A percentile compares a stretch with the other conserved stretches of the same genome.
These are phyloP conservation scores for Mobula hypostoma DNA, from an alignment of 2,113 vertebrate species.

Conservation along the genomic window DNA sequence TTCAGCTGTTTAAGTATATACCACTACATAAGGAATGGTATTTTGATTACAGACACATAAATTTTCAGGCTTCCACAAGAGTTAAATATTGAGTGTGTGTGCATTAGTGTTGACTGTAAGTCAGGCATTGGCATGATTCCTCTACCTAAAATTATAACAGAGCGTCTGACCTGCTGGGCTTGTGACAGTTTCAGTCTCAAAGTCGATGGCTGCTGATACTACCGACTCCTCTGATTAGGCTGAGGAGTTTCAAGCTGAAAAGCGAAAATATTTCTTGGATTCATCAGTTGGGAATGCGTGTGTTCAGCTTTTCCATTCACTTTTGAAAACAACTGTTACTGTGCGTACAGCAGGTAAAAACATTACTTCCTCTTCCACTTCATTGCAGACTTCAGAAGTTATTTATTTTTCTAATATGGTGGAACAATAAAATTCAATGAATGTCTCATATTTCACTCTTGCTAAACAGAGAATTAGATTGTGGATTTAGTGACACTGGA, in stretches of 20 bases:
- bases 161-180: neutral
- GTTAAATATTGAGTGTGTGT: neutral
- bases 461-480: neutral
- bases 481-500: neutral
- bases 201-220: neutral
- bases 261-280: slow-evolving; percentile 3
- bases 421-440: neutral
- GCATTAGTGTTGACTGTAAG: slow-evolving; percentile 15
- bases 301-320: neutral
- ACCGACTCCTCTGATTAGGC: neutral
- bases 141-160: slow-evolving; percentile 30
- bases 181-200: slow-evolving; percentile 6
- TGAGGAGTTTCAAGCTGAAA: neutral
- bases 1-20: neutral
- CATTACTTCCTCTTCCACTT: neutral
- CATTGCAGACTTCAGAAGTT: neutral
- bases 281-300: slow-evolving; percentile 2
- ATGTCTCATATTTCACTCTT: neutral
- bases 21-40: neutral
- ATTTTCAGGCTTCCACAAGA: neutral
- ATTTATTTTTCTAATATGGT: neutral
- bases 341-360: neutral
- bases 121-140: neutral
- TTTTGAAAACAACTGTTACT: neutral
- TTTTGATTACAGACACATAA: neutral